Conservation (phyloP, 2,113 vertebrate genomes). For the Chascanopsetta lugubris region DNA sequence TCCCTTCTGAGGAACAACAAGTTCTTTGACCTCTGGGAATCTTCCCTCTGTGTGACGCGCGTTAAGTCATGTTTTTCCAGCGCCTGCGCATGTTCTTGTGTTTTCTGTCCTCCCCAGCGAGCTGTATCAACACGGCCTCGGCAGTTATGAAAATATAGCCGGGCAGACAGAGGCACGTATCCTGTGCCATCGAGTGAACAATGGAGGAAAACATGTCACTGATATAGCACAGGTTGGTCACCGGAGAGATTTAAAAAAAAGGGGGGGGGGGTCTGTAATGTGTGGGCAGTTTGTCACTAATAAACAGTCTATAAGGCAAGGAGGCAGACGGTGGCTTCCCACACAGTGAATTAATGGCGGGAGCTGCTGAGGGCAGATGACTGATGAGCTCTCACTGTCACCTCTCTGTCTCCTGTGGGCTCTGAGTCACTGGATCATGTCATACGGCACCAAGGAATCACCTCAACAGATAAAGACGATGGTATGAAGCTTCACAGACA, state of each 20-base stretch:
- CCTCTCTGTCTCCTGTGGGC: constrained; percentile 54
- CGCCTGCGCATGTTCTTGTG: constrained; percentile 50
- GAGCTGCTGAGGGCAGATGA: constrained; percentile 66
- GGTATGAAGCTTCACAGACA: constrained; percentile 36
- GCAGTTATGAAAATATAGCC: constrained; percentile 69
- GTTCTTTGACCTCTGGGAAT: constrained; percentile 73
- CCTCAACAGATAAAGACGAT: constrained; percentile 56
- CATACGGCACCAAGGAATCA: constrained; percentile 51
- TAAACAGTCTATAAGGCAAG: constrained; percentile 57
- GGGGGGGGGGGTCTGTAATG: constrained; percentile 36
- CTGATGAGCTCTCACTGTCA: constrained; percentile 70
- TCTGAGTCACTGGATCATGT: constrained; percentile 64
- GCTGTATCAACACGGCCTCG: constrained; percentile 65
- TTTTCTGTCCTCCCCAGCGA: constrained; percentile 53
- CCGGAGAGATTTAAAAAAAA: no score
- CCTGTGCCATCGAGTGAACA: constrained; percentile 60
- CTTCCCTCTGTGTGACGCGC: constrained; percentile 50
- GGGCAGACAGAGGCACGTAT: constrained; percentile 52
- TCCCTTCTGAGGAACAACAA: constrained; percentile 68
- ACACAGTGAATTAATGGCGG: constrained; percentile 66
- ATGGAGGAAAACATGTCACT: constrained; percentile 53
- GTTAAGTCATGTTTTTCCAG: constrained; percentile 77
- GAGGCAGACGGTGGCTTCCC: constrained; percentile 65
- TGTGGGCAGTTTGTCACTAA: constrained; percentile 53
- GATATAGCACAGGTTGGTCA: constrained; percentile 55